Evolutionary conservation across 2,888 invertebrate species (phyloP), one percentile per base, ranked within the genome.

Genomic region (Eulithis prunata): DNA sequence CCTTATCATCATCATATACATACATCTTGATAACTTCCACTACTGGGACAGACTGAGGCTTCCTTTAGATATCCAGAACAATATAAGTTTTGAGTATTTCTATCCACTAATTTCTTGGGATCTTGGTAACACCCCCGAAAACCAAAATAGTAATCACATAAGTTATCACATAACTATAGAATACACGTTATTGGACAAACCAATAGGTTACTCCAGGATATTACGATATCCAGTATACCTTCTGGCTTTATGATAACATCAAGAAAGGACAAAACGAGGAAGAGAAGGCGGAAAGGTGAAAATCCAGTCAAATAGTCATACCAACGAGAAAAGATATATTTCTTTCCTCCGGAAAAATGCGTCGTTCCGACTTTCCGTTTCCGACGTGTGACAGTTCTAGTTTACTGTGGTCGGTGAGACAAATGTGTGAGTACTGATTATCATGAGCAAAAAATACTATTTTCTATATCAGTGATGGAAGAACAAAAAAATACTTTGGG

Each of bases 351-450:
- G 82, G 83, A 82, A 80, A 79, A 74, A 70, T 73, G 74, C 74
- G 80, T 81, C 82, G 78, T 77, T 75, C 76, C 72, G 70, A 71
- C 74, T 76, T 81, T 83, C 81, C 83, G 80, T 76, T 64, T 68
- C 67, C 67, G 70, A 32, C 70, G 65, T 73, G 72, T 75, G 75
- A 67, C 73, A 71, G 71, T 73, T 72, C 73, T 71, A 71, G 76
- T 76, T 78, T 76, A 77, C 75, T 76, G 78, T 73, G 66, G 71
- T 60, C 64, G 57, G 57, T 62, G 69, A 74, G 79, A 83, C 79
- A 81, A 83, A 82, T 83, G 75, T 78, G 76, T 75, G 57, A 62
- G 56, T 14, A 52, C 56, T 55, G 57, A 55, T 57, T 55, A 60
- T n/a, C 1, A 62, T 52, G 51, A n/a, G 46, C 14, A 46, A 55